Conservation (phyloP, 2,113 vertebrate genomes). For the Laticauda laticaudata region DNA sequence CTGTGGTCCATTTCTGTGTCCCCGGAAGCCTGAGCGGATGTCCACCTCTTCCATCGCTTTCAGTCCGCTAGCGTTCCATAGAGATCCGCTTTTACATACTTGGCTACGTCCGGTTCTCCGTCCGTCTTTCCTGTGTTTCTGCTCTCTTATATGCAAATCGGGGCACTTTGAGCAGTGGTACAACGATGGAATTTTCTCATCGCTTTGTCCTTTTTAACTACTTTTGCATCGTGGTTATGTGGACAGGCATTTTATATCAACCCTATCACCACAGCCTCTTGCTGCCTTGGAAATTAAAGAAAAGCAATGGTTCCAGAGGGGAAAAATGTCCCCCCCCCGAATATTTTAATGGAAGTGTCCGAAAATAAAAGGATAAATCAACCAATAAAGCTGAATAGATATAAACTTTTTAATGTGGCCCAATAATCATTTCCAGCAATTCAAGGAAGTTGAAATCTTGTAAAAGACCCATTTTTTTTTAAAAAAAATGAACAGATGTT, state of each 20-base stretch:
- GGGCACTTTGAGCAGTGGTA: too few relatives aligned
- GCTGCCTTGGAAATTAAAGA: not conserved
- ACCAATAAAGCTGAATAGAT: not conserved
- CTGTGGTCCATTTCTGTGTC: too few relatives aligned
- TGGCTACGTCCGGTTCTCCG: too few relatives aligned
- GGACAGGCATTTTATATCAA: not conserved
- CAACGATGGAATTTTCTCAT: too few relatives aligned
- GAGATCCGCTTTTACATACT: too few relatives aligned
- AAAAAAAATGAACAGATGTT: conserved; percentile 4
- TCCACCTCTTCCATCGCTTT: too few relatives aligned
- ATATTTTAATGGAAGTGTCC: not conserved
- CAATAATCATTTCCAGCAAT: not conserved
- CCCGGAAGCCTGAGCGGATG: too few relatives aligned
- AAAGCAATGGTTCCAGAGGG: not conserved
- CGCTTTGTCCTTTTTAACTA: too few relatives aligned
- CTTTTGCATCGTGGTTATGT: too few relatives aligned
- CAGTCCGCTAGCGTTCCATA: too few relatives aligned
- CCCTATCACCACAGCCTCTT: not conserved
- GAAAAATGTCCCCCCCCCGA: not conserved
- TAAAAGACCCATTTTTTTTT: conserved; percentile 10
- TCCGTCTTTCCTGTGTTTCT: too few relatives aligned
- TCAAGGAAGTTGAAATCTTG: not conserved
- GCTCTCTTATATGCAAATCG: too few relatives aligned
- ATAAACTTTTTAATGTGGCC: not conserved
- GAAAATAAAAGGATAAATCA: not conserved